phyloP scores from a whole-genome alignment of 2,797 vertebrate genomes.

The Pangasius krempfi region DNA sequence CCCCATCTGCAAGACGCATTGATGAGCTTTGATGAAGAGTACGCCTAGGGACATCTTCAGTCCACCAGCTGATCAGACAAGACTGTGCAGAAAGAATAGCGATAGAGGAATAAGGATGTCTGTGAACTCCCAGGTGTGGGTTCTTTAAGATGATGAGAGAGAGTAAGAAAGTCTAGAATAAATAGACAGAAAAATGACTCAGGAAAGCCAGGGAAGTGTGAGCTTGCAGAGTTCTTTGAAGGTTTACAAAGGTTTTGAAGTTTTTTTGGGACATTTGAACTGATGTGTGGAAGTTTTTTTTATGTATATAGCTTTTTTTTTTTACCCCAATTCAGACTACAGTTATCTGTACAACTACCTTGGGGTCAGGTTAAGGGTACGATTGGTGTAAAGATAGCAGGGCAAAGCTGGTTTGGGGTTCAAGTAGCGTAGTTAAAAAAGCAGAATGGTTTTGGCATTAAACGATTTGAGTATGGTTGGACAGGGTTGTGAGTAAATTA shows the following conservation, averaged over 20 bases:
- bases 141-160: slow-evolving; percentile 35
- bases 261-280: too few relatives aligned
- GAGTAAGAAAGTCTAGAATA: slow-evolving; percentile 1
- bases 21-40: slow-evolving; percentile 48
- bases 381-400: not conserved
- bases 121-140: slow-evolving; percentile 32
- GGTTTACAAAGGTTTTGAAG: not conserved
- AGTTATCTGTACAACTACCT: not conserved
- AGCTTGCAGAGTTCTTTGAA: not conserved
- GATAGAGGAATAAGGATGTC: slow-evolving; percentile 25
- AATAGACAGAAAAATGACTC: slow-evolving; percentile 4
- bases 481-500: not conserved
- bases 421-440: not conserved
- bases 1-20: slow-evolving; percentile 38
- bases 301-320: not conserved
- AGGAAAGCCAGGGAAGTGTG: not conserved
- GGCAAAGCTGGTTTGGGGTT: not conserved
- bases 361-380: not conserved
- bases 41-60: slow-evolving; percentile 33
- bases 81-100: slow-evolving; percentile 23
- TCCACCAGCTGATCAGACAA: slow-evolving; percentile 42
- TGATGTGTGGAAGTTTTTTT: not conserved
- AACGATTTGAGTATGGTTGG: not conserved
- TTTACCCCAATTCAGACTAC: not conserved
- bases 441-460: not conserved